These are phyloP conservation scores for Leptothorax acervorum DNA, from an alignment of 2,888 invertebrate species.

Conservation along the genomic window DNA sequence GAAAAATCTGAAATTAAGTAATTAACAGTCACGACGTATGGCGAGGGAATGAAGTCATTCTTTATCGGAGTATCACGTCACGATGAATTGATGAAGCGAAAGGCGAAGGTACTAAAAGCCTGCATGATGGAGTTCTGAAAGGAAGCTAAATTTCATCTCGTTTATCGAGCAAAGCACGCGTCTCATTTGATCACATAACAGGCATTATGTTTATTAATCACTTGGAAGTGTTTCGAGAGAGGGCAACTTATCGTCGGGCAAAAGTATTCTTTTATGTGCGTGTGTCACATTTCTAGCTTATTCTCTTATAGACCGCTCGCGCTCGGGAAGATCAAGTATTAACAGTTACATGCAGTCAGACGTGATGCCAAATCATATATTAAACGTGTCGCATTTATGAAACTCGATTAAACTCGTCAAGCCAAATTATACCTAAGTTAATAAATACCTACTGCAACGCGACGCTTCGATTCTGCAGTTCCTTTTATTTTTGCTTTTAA, in stretches of 20 bases:
- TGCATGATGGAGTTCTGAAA: slow-evolving; percentile 26
- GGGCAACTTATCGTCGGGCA: background rate
- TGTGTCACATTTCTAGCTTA: background rate
- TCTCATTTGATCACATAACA: slow-evolving; percentile 39
- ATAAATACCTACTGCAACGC: background rate
- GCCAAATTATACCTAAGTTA: background rate
- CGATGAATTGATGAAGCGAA: slow-evolving; percentile 20
- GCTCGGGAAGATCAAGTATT: background rate
- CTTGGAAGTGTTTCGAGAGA: slow-evolving; percentile 1
- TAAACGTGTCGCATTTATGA: background rate
- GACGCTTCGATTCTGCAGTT: background rate
- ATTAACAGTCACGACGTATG: slow-evolving; percentile 27
- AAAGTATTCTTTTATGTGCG: background rate
- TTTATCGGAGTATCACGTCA: slow-evolving; percentile 17
- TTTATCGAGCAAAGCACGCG: slow-evolving; percentile 20
- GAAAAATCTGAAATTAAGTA: slow-evolving; percentile 33
- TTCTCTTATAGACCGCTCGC: background rate
- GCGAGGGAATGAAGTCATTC: slow-evolving; percentile 29
- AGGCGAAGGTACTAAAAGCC: slow-evolving; percentile 29
- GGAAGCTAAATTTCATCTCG: slow-evolving; percentile 41
- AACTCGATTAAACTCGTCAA: background rate
- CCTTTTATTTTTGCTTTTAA: background rate
- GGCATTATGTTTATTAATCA: slow-evolving; percentile 28
- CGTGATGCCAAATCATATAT: background rate
- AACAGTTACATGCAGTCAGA: background rate